Evolutionary conservation across 2,888 invertebrate genomes (phyloP).

Genomic region (Pseudanteris insignis): DNA sequence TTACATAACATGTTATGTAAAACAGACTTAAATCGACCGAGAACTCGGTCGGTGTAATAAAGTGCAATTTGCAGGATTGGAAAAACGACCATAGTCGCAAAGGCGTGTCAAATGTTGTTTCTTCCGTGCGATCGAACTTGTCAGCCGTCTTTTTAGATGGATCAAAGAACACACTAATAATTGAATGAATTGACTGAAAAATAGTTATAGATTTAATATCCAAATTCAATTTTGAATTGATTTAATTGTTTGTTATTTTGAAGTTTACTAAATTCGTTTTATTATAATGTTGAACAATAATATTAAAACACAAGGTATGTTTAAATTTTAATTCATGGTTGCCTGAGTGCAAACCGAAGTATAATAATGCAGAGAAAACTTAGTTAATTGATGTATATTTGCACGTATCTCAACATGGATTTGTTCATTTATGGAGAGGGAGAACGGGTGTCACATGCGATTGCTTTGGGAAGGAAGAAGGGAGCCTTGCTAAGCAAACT

Average conservation of each 20-base stretch:
- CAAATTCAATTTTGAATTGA: too few relatives aligned
- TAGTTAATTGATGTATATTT: too few relatives aligned
- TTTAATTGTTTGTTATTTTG: too few relatives aligned
- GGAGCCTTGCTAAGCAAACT: conserved; percentile 17
- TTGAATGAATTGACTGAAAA: too few relatives aligned
- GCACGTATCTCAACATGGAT: too few relatives aligned
- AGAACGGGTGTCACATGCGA: conserved; percentile 1
- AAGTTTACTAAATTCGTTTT: too few relatives aligned
- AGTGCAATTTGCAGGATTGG: conserved; percentile 26
- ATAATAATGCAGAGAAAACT: too few relatives aligned
- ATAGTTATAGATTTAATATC: too few relatives aligned
- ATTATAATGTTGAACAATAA: too few relatives aligned
- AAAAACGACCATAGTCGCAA: conserved; percentile 19
- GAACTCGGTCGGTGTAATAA: conserved; percentile 25
- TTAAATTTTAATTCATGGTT: too few relatives aligned
- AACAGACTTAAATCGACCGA: conserved; percentile 15
- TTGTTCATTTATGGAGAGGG: not conserved
- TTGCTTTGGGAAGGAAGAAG: conserved; percentile 23
- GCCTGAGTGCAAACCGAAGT: too few relatives aligned
- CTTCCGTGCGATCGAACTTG: conserved; percentile 19
- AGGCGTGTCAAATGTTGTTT: conserved; percentile 23
- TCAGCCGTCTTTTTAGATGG: conserved; percentile 23
- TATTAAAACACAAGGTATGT: too few relatives aligned
- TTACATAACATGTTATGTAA: conserved; percentile 30
- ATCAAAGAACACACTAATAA: not conserved